Conservation (phyloP, 35 echinoderm and acorn worm genomes). For the Chiridota heheva region DNA sequence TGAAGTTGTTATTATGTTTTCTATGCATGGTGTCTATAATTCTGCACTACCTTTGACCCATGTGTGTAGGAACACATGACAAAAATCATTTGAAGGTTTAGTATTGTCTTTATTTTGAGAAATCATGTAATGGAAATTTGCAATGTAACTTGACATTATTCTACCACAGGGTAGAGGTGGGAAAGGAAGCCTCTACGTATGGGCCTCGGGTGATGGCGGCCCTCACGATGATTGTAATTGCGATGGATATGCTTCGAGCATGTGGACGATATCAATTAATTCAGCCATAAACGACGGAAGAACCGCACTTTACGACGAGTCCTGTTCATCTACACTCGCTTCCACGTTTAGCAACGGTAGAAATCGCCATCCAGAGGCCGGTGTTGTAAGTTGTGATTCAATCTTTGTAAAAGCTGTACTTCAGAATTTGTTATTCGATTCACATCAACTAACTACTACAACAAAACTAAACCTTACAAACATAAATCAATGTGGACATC, state of each 20-base stretch:
- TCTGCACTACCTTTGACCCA: too few relatives aligned
- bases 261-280: constrained; percentile 99
- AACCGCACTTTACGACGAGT: constrained; percentile 97
- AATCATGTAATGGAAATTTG: too few relatives aligned
- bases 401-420: background rate
- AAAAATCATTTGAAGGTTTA: too few relatives aligned
- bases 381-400: constrained; percentile 74
- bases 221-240: constrained; percentile 96
- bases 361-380: constrained; percentile 94
- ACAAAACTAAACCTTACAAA: too few relatives aligned
- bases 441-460: too few relatives aligned
- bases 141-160: too few relatives aligned
- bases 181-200: constrained; percentile 88
- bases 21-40: too few relatives aligned
- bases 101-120: too few relatives aligned
- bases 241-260: constrained; percentile 99
- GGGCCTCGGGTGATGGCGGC: constrained; percentile 98
- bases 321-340: constrained; percentile 92
- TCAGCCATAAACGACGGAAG: constrained; percentile 96
- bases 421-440: too few relatives aligned
- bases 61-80: too few relatives aligned
- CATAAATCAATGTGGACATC: too few relatives aligned
- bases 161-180: constrained; percentile 81
- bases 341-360: constrained; percentile 98
- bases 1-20: too few relatives aligned